These are phyloP conservation scores for Pangasius mekongensis DNA, from an alignment of 2,797 vertebrate genomes.

Conservation along the genomic window DNA sequence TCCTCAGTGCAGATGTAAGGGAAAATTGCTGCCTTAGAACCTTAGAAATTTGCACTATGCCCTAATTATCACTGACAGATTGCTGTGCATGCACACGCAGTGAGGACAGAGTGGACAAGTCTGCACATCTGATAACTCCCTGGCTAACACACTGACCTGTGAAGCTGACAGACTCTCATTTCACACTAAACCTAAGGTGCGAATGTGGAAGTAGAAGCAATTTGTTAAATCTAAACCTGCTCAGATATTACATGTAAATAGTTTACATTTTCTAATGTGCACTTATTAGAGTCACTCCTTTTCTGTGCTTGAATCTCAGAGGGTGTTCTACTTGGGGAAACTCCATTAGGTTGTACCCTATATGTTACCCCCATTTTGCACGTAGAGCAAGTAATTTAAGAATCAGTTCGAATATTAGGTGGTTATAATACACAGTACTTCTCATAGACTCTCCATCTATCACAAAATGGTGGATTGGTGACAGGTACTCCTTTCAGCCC, in stretches of 20 bases:
- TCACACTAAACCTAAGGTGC: conserved; percentile 12
- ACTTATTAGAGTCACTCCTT: neutral
- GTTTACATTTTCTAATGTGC: neutral
- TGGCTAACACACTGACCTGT: conserved; percentile 5
- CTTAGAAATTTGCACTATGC: conserved; percentile 8
- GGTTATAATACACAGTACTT: neutral
- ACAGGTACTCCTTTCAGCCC: neutral
- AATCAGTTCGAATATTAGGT: neutral
- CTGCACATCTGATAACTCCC: conserved; percentile 21
- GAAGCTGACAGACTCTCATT: conserved; percentile 22
- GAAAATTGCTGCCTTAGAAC: conserved; percentile 2
- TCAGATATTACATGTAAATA: neutral
- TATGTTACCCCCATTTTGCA: neutral
- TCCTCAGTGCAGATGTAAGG: neutral
- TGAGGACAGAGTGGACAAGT: conserved; percentile 9
- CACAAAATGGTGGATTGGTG: neutral
- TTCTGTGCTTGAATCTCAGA: neutral
- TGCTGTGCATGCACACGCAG: neutral
- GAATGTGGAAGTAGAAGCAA: neutral
- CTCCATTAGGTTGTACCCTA: neutral
- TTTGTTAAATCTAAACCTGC: neutral
- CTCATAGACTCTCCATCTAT: neutral
- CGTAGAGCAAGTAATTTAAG: neutral
- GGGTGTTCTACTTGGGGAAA: neutral
- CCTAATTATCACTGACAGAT: conserved; percentile 17